phyloP scores from a whole-genome alignment of 2,113 vertebrate genomes.

The Stictonetta naevosa region DNA sequence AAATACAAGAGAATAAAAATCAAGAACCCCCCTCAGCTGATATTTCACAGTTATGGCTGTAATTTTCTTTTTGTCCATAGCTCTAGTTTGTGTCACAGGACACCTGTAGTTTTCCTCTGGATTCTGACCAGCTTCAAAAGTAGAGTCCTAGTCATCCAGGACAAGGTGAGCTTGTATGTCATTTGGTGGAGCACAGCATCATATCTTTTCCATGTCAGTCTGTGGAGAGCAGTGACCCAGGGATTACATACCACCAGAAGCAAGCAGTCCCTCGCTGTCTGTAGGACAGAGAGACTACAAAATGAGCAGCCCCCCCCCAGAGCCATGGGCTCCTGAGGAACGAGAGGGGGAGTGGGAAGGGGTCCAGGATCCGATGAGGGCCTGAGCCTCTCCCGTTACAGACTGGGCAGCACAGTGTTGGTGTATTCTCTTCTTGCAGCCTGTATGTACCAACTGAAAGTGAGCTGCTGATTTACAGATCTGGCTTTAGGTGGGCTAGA shows the following conservation, averaged over 20 bases:
- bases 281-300: not conserved
- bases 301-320: not conserved
- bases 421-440: not conserved
- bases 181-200: not conserved
- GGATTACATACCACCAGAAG: not conserved
- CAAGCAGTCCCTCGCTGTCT: not conserved
- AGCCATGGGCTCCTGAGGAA: not conserved
- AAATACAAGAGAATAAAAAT: not conserved
- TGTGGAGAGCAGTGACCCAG: not conserved
- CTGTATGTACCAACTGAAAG: not conserved
- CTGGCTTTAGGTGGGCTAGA: not conserved
- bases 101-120: not conserved
- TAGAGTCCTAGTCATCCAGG: not conserved
- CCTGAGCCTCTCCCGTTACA: not conserved
- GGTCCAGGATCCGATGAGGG: not conserved
- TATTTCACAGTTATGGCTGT: not conserved
- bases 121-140: not conserved
- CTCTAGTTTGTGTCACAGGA: not conserved
- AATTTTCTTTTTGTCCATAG: not conserved
- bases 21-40: fast-evolving
- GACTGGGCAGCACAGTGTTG: not conserved
- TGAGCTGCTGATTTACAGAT: not conserved
- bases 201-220: not conserved
- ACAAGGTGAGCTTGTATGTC: not conserved
- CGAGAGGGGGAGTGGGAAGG: no score